Conservation (phyloP, 1,140 invertebrate species). For the Venustaconcha ellipsiformis region DNA sequence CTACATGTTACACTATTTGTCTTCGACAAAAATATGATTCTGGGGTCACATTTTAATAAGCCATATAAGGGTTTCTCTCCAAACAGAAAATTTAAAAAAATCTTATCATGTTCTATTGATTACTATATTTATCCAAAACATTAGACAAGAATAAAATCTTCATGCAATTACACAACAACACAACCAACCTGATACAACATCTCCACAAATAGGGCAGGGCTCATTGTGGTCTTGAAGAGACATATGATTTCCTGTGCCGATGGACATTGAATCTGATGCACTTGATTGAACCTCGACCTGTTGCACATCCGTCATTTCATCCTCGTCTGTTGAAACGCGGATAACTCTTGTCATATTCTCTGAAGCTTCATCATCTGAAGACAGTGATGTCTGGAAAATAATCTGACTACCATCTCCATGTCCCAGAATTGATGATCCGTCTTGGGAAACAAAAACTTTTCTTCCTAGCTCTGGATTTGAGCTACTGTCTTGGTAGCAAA, state of each 20-base stretch:
- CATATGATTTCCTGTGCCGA: conserved; percentile 5
- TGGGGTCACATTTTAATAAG: neutral
- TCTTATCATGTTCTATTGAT: neutral
- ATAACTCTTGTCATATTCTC: conserved; percentile 1
- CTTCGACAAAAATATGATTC: neutral
- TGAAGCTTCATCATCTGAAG: neutral
- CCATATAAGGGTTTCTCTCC: neutral
- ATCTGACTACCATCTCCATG: neutral
- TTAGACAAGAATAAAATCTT: neutral
- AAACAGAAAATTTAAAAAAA: neutral
- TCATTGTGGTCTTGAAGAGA: neutral
- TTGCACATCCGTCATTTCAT: conserved; percentile 7
- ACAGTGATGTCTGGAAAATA: conserved; percentile 1
- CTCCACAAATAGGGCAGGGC: conserved; percentile 59
- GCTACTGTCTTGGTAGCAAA: neutral
- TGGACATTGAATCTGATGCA: conserved; percentile 1
- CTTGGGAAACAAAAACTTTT: conserved; percentile 35
- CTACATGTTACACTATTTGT: neutral
- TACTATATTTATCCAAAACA: neutral
- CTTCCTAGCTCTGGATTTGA: conserved; percentile 5
- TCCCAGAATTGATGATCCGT: neutral
- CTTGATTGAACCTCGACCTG: conserved; percentile 11
- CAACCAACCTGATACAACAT: conserved; percentile 56
- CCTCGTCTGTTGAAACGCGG: conserved; percentile 5
- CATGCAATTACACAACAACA: neutral